A percentile compares a stretch with the other conserved stretches of the same genome.
Conservation (phyloP, 2,797 vertebrate genomes). For the Clangula hyemalis region DNA sequence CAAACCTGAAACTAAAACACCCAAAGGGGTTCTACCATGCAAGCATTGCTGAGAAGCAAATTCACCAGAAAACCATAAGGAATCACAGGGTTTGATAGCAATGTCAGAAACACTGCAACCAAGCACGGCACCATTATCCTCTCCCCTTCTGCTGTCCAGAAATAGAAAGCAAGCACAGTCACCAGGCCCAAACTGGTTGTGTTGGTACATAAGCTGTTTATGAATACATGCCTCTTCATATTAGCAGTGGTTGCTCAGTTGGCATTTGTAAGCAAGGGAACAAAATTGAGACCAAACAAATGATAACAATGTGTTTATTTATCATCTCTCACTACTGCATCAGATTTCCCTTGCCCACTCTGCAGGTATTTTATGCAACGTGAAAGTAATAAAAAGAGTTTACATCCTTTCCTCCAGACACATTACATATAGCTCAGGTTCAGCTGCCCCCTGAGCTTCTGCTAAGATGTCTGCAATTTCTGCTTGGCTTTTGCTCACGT, state of each 20-base stretch:
- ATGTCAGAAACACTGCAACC: neutral
- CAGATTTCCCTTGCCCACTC: neutral
- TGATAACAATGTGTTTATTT: neutral
- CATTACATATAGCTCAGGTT: neutral
- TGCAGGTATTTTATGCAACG: neutral
- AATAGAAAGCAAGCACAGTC: neutral
- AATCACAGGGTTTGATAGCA: neutral
- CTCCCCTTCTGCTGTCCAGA: neutral
- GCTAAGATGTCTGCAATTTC: neutral
- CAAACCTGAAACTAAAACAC: neutral
- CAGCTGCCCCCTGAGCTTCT: neutral
- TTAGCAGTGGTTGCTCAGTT: neutral
- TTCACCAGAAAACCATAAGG: neutral
- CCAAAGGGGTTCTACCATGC: neutral
- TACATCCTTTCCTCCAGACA: neutral
- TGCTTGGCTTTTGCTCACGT: neutral
- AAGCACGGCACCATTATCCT: neutral
- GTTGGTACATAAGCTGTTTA: neutral
- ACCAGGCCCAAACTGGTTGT: neutral
- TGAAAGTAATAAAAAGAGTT: neutral
- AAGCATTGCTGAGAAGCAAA: neutral
- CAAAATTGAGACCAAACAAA: neutral
- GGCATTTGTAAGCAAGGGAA: neutral
- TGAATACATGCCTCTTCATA: rapidly evolving
- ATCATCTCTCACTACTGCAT: neutral